phyloP scores from a whole-genome alignment of 2,113 vertebrate genomes.

The Macquaria australasica region DNA sequence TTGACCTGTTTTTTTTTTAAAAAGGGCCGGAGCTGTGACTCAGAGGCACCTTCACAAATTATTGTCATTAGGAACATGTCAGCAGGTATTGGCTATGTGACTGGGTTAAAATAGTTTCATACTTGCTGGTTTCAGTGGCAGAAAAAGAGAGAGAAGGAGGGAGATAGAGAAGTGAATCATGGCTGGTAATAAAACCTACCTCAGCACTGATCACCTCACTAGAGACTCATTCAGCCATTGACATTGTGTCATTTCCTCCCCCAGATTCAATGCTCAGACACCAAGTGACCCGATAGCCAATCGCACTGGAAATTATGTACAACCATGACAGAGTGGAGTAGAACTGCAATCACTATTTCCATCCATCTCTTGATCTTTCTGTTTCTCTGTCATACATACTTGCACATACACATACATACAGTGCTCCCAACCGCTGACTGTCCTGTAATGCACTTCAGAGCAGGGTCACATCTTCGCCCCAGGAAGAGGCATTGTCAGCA shows the following conservation, averaged over 20 bases:
- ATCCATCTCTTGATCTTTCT: conserved; percentile 11
- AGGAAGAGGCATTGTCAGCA: conserved; percentile 15
- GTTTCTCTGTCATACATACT: background rate
- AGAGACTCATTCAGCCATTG: conserved; percentile 37
- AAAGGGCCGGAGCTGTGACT: background rate
- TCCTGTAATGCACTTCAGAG: background rate
- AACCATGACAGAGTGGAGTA: background rate
- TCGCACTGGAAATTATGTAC: background rate
- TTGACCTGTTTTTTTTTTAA: background rate
- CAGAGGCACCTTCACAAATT: background rate
- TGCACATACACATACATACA: background rate
- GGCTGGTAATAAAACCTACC: conserved; percentile 30
- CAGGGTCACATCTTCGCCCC: conserved; percentile 11
- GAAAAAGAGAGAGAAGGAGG: background rate
- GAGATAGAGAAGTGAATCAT: conserved; percentile 24
- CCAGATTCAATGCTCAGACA: conserved; percentile 22
- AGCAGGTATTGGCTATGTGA: background rate
- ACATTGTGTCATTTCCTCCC: conserved; percentile 19
- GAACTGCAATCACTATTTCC: background rate
- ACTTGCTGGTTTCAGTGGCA: background rate
- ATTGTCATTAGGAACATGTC: conserved; percentile 15
- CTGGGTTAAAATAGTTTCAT: conserved; percentile 17
- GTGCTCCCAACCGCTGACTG: no score
- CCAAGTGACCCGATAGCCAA: conserved; percentile 1
- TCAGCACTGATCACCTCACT: conserved; percentile 31